Evolutionary conservation across 64 coral and sea anemone genomes (phyloP).

Genomic region (Montipora efflorescens): DNA sequence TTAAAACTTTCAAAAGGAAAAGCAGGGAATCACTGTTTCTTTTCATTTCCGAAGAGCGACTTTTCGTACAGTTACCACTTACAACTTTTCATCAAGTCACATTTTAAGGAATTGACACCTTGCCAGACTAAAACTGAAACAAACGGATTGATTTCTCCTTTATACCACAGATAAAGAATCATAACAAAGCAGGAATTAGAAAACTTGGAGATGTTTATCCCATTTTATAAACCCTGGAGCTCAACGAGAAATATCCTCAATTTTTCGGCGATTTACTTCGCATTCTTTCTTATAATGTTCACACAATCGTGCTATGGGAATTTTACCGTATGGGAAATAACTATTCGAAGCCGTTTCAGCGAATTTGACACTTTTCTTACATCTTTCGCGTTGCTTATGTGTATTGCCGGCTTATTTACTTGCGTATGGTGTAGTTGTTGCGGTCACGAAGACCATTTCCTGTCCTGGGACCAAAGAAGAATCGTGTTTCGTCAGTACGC

Average conservation of each 20-base stretch:
- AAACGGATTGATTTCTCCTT: background rate
- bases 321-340: background rate
- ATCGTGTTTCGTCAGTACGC: background rate
- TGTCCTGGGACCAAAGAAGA: background rate
- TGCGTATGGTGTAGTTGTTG: conserved; percentile 32
- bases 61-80: background rate
- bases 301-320: background rate
- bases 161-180: background rate
- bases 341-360: background rate
- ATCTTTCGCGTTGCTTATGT: background rate
- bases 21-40: background rate
- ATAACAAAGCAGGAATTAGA: background rate
- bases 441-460: conserved; percentile 15
- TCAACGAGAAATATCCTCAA: background rate
- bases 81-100: background rate
- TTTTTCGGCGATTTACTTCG: background rate
- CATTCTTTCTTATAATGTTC: background rate
- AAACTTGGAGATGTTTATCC: background rate
- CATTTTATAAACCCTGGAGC: background rate
- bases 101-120: background rate
- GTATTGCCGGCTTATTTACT: background rate
- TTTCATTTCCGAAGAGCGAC: background rate
- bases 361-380: conserved; percentile 23
- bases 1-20: background rate
- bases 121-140: background rate